phyloP scores from a whole-genome alignment of 37 sponge, comb jelly and placozoan genomes.

The Tethya wilhelma region DNA sequence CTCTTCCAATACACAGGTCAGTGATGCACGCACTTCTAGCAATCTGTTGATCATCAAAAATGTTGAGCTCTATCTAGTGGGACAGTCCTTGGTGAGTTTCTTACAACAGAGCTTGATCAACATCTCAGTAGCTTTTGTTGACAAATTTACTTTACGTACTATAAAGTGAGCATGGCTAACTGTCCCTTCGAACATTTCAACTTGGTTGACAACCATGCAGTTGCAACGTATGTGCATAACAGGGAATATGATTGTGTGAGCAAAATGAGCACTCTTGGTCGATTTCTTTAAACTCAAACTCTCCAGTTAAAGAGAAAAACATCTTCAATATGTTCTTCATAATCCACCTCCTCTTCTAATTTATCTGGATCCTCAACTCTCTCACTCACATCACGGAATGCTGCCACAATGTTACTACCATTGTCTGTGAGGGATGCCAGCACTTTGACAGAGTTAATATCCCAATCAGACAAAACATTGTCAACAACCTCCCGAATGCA shows the following conservation, averaged over 20 bases:
- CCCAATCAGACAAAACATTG: conserved; percentile 11
- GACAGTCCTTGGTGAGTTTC: conserved; percentile 22
- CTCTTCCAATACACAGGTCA: conserved; percentile 21
- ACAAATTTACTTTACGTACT: conserved; percentile 34
- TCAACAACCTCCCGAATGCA: conserved; percentile 1
- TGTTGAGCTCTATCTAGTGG: conserved; percentile 37
- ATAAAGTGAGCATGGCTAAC: not conserved
- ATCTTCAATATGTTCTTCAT: conserved; percentile 8
- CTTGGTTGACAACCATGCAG: no score
- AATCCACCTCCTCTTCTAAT: not conserved
- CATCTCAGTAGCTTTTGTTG: conserved; percentile 31
- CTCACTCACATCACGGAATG: not conserved
- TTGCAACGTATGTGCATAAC: no score
- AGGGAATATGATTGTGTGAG: conserved; percentile 17
- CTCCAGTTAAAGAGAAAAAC: not conserved
- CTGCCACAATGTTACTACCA: conserved; percentile 39
- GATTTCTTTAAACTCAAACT: not conserved
- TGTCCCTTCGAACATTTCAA: not conserved
- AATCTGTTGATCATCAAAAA: conserved; percentile 30
- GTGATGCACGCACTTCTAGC: not conserved
- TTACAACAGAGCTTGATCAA: not conserved
- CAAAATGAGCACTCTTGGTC: not conserved
- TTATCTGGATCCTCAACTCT: not conserved
- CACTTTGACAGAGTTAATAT: conserved; percentile 11
- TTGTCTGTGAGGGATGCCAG: conserved; percentile 26